A percentile compares a stretch with the other conserved stretches of the same genome.
These are phyloP conservation scores for Platypus cylindrus DNA, from an alignment of 2,888 invertebrate genomes.

Conservation along the genomic window DNA sequence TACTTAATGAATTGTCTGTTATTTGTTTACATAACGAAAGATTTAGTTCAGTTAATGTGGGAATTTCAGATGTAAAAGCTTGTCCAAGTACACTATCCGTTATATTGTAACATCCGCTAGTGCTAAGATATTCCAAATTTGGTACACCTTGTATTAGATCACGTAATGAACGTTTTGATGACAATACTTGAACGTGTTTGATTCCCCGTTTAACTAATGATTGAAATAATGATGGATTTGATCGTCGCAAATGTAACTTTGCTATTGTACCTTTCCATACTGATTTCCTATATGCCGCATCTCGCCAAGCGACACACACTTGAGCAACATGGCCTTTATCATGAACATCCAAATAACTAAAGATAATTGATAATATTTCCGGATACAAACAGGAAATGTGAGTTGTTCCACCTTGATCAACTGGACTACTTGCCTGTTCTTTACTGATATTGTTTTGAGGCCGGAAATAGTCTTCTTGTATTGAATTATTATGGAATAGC, in stretches of 20 bases:
- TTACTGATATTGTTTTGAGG: slow-evolving; percentile 18
- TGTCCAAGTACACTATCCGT: slow-evolving; percentile 74
- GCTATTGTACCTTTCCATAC: slow-evolving; percentile 94
- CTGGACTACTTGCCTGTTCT: slow-evolving; percentile 12
- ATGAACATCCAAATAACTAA: slow-evolving; percentile 74
- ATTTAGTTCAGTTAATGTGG: slow-evolving; percentile 68
- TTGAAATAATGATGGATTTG: slow-evolving; percentile 73
- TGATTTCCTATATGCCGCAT: slow-evolving; percentile 82
- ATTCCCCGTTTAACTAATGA: slow-evolving; percentile 81
- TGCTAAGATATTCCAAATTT: slow-evolving; percentile 73
- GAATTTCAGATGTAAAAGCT: slow-evolving; percentile 66
- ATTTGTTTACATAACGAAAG: slow-evolving; percentile 90
- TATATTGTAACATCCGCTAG: slow-evolving; percentile 89
- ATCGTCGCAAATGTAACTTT: slow-evolving; percentile 71
- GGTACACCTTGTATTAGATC: slow-evolving; percentile 80
- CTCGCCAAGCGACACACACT: slow-evolving; percentile 80
- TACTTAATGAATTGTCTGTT: slow-evolving; percentile 75
- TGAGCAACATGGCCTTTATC: slow-evolving; percentile 86
- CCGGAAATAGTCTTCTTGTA: slow-evolving; percentile 30
- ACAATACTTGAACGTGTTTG: slow-evolving; percentile 76
- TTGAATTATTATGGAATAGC: slow-evolving; percentile 30
- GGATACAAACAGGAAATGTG: slow-evolving; percentile 85
- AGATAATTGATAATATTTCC: slow-evolving; percentile 84
- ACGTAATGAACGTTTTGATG: slow-evolving; percentile 65
- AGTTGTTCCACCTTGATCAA: slow-evolving; percentile 40